phyloP scores from a whole-genome alignment of 2,797 vertebrate species.

The Tolypeutes matacus region DNA sequence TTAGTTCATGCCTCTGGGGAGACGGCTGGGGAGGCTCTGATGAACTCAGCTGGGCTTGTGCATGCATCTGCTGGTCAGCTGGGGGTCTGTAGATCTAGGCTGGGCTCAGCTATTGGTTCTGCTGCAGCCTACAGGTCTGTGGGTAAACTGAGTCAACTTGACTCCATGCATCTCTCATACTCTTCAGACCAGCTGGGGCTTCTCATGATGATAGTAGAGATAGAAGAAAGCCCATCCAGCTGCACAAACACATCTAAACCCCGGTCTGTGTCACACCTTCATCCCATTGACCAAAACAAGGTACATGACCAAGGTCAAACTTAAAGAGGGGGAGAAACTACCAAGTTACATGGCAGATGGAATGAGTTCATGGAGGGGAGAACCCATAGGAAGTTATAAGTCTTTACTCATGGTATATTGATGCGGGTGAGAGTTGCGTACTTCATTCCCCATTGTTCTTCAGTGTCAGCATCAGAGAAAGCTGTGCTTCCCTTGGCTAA shows the following conservation, averaged over 20 bases:
- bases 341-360: not conserved
- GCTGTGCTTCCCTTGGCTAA: not conserved
- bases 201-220: not conserved
- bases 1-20: not conserved
- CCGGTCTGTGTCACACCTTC: not conserved
- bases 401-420: not conserved
- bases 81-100: not conserved
- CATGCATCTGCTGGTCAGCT: fast-evolving
- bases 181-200: not conserved
- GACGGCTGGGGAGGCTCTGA: not conserved
- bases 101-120: not conserved
- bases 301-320: not conserved
- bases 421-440: too few relatives aligned
- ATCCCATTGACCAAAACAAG: not conserved
- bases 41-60: not conserved
- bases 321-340: not conserved
- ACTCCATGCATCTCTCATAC: not conserved
- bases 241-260: not conserved
- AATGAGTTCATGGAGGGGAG: not conserved
- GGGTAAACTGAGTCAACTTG: not conserved
- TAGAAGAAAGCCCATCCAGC: not conserved
- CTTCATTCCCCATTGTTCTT: too few relatives aligned
- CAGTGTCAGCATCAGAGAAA: not conserved
- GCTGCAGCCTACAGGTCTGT: not conserved
- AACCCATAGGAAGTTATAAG: not conserved